Base-by-base conservation (phyloP, 2,888 invertebrate genomes). In the Dysmachus trigonus region DNA sequence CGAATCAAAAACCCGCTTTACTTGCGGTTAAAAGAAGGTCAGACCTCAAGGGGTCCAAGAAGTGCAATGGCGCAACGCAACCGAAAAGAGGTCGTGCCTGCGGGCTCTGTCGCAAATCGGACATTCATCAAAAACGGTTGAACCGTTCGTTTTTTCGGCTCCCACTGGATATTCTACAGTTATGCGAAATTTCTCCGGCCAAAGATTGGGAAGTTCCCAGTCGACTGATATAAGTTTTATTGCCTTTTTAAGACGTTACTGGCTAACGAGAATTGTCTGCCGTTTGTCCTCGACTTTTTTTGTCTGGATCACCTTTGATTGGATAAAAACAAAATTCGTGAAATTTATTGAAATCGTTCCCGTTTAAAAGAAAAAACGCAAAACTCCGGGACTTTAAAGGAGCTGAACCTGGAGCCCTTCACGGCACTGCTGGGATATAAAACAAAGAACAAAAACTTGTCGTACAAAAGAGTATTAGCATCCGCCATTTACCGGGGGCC, bases 251-350 rank as follows among this genome's bases (percentile, higher is more conserved):
- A 62, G 62, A 62, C 62, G 62, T 62, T 62, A 62, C 62, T 62
- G 62, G 93, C 89, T 41, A 85, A 85, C 27, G 33, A 85, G 74
- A 76, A 85, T 51, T 81, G 31, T 81, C 30, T 62, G 81, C 62
- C 47, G 77, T 81, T 81, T 81, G 81, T 81, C 62, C 53, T 62
- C 30, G 53, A 33, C 62, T 81, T 81, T 81, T 81, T 62, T 62
- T 62, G 81, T 81, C 62, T 53, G 62, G 62, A 30, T 85, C 41
- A 82, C 18, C 76, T 77, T 31, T 41, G 83, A 72, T 83, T 83
- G 83, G 83, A 71, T 72, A 83, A 83, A 83, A 72, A 72, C 47
- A 72, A 41, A 72, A 83, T 72, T 81, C 81, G 81, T 62, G 53
- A 81, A 81, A 81, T 81, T 81, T 81, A 81, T 81, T 81, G 81